Evolutionary conservation across 2,797 vertebrate genomes (phyloP).

Genomic region (Acanthurus lineatus): DNA sequence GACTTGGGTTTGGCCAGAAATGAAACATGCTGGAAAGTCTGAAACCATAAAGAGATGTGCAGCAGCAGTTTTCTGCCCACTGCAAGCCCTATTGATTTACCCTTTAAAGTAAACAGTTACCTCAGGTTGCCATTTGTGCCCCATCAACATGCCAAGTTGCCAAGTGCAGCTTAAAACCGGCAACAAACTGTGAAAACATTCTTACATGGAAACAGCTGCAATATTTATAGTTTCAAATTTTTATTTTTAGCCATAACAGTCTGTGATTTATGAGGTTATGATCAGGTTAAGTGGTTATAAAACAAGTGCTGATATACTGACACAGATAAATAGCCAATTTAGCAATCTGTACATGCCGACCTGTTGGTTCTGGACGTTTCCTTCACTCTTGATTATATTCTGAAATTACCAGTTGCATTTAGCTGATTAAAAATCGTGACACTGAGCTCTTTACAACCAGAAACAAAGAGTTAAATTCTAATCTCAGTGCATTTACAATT

Average conservation of each 20-base stretch:
- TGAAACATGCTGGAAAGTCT: slow-evolving; percentile 18
- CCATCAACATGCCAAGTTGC: slow-evolving; percentile 12
- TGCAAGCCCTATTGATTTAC: slow-evolving; percentile 55
- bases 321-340: neutral
- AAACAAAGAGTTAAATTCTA: slow-evolving; percentile 72
- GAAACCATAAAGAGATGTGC: slow-evolving; percentile 16
- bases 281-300: slow-evolving; percentile 12
- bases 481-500: slow-evolving; percentile 77
- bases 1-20: slow-evolving; percentile 1
- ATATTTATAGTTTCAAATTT: neutral
- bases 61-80: slow-evolving; percentile 28
- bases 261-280: slow-evolving; percentile 12
- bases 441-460: slow-evolving; percentile 63
- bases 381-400: slow-evolving; percentile 19
- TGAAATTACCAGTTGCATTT: slow-evolving; percentile 38
- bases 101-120: slow-evolving; percentile 36
- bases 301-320: neutral
- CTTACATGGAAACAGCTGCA: neutral
- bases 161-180: slow-evolving; percentile 18
- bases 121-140: slow-evolving; percentile 36
- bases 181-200: neutral
- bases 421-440: slow-evolving; percentile 42
- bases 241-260: slow-evolving; percentile 9
- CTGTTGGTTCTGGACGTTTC: slow-evolving; percentile 15
- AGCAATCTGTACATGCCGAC: neutral